Evolutionary conservation across 2,797 vertebrate genomes (phyloP), one percentile per base, ranked within the genome.

Genomic region (Orestias chungarensis): DNA sequence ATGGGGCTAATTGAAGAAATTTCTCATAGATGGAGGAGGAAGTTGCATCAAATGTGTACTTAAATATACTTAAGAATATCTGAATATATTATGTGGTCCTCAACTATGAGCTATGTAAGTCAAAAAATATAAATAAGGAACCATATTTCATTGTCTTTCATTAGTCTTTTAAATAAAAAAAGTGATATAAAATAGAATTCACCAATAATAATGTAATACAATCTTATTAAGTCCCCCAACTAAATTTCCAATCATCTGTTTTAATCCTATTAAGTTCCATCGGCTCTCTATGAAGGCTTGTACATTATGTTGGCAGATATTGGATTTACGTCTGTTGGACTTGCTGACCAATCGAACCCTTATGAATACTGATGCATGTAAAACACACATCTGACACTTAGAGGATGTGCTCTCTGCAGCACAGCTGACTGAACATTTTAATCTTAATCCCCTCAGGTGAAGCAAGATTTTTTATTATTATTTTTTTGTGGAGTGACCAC

Each of bases 191-290:
- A 59, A 59, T 1, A 59, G 9, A 2, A 35, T 59, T 59, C 9
- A n/a, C 18, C 18, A 59, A 59, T 33, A 59, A 35, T 23, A 18
- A 59, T 35, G 20, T 35, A 35, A 59, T 59, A 17, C 27, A 64
- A 3, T 64, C 61, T 64, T 25, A 25, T 42, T 64, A n/a, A 44
- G 62, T 17, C 27, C n/a, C 29, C 62, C 11, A 64, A 25, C 61
- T 64, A 59, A 35, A 59, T 35, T 72, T 57, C 57, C 64, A 64
- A n/a, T 57, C 80, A 78, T 73, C 66, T 85, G 74, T 42, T 78
- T 59, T 23, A 59, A 59, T 35, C 31, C 55, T 35, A 12, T 59
- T 59, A 76, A 33, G 27, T 23, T 73, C 65, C 66, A 27, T 1
- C 50, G 55, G 54, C 20, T 17, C 18, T 33, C 62, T 62, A 44